Evolutionary conservation across 2,888 invertebrate genomes (phyloP).

Genomic region (Synanthedon formicaeformis): DNA sequence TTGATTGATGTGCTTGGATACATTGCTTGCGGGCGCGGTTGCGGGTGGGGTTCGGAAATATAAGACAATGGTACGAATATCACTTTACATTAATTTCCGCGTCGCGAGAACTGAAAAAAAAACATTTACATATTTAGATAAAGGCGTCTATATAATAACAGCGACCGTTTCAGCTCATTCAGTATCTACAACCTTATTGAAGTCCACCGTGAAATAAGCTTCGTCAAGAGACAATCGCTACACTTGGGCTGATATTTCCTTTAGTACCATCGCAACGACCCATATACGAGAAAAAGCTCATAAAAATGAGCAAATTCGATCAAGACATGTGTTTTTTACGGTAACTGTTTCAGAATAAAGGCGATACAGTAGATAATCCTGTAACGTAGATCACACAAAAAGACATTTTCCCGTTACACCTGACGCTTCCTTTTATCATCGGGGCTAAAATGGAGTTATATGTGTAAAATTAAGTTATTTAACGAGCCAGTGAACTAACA

Average conservation of each 20-base stretch:
- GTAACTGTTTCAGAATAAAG: conserved; percentile 2
- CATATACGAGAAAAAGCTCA: conserved; percentile 11
- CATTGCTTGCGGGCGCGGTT: too few relatives aligned
- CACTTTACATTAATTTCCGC: too few relatives aligned
- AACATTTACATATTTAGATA: too few relatives aligned
- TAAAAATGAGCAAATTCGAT: conserved; percentile 17
- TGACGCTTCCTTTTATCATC: neutral
- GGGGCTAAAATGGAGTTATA: neutral
- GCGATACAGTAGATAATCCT: neutral
- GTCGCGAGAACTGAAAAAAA: too few relatives aligned
- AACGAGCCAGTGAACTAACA: conserved; percentile 8
- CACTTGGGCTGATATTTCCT: conserved; percentile 10
- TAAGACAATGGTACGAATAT: too few relatives aligned
- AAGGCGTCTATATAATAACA: too few relatives aligned
- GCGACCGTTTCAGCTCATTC: too few relatives aligned
- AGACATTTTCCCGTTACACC: neutral
- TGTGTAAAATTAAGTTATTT: conserved; percentile 8
- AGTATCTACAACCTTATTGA: too few relatives aligned
- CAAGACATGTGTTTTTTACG: conserved; percentile 6
- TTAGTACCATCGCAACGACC: conserved; percentile 12
- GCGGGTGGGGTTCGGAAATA: too few relatives aligned
- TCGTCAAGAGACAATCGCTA: neutral
- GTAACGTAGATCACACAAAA: neutral
- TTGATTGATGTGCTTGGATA: too few relatives aligned
- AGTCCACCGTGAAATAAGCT: too few relatives aligned